A percentile compares a stretch with the other conserved stretches of the same genome.
phyloP scores from a whole-genome alignment of 2,797 vertebrate genomes.

The Anableps anableps region DNA sequence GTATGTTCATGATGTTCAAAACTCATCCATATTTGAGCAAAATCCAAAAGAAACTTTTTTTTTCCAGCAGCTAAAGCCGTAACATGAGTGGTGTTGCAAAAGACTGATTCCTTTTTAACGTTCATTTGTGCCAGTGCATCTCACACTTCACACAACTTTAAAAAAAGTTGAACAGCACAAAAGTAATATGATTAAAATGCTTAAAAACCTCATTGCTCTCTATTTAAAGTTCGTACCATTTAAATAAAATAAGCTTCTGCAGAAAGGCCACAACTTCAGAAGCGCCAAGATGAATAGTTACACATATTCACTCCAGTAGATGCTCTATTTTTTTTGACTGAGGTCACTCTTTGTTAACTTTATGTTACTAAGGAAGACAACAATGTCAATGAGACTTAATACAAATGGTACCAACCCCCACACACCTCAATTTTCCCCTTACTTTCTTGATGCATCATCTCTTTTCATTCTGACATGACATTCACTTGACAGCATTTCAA shows the following conservation, averaged over 20 bases:
- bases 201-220: background rate
- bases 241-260: background rate
- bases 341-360: background rate
- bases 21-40: background rate
- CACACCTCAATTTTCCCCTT: conserved; percentile 16
- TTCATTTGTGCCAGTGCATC: background rate
- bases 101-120: background rate
- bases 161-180: too few relatives aligned
- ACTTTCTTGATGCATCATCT: conserved; percentile 12
- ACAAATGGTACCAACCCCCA: conserved; percentile 4
- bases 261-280: background rate
- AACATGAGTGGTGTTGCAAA: background rate
- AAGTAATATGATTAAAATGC: background rate
- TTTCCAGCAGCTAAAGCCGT: background rate
- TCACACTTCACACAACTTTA: background rate
- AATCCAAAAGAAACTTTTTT: background rate
- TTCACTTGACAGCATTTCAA: conserved; percentile 29
- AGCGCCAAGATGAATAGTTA: background rate
- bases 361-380: background rate
- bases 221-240: background rate
- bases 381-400: conserved; percentile 8
- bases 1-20: background rate
- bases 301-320: background rate
- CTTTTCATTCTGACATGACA: conserved; percentile 7
- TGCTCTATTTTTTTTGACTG: background rate